phyloP scores from a whole-genome alignment of 2,113 vertebrate genomes.

The Dolichallabes microphthalmus region DNA sequence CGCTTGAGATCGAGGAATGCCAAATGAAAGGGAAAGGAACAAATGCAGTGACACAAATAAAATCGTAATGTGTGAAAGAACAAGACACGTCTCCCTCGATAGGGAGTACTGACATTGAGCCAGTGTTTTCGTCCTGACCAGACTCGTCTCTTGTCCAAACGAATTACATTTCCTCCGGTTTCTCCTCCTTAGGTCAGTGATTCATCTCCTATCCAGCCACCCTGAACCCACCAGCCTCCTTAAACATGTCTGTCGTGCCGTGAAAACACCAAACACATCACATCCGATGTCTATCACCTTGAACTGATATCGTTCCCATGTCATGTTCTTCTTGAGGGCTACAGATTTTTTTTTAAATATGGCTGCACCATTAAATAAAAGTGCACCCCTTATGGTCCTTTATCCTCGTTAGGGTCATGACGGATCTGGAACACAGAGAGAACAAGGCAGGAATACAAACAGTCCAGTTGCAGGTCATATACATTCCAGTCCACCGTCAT shows the following conservation, averaged over 20 bases:
- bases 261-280: constrained; percentile 30
- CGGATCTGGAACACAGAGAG: background rate
- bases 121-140: constrained; percentile 25
- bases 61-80: constrained; percentile 23
- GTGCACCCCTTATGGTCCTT: background rate
- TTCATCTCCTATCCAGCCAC: constrained; percentile 27
- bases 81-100: background rate
- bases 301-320: background rate
- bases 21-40: constrained; percentile 12
- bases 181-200: constrained; percentile 47
- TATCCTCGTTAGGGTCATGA: background rate
- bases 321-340: background rate
- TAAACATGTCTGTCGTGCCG: constrained; percentile 47
- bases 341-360: background rate
- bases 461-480: background rate
- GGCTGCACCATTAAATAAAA: background rate
- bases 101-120: constrained; percentile 14
- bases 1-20: constrained; percentile 50
- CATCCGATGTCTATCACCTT: constrained; percentile 48
- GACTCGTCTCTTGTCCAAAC: constrained; percentile 56
- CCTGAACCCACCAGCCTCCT: constrained; percentile 48
- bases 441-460: background rate
- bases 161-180: constrained; percentile 60
- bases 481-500: background rate
- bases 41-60: constrained; percentile 19